These are phyloP conservation scores for Aricia agestis DNA, from an alignment of 1,140 invertebrate genomes.

Conservation along the genomic window DNA sequence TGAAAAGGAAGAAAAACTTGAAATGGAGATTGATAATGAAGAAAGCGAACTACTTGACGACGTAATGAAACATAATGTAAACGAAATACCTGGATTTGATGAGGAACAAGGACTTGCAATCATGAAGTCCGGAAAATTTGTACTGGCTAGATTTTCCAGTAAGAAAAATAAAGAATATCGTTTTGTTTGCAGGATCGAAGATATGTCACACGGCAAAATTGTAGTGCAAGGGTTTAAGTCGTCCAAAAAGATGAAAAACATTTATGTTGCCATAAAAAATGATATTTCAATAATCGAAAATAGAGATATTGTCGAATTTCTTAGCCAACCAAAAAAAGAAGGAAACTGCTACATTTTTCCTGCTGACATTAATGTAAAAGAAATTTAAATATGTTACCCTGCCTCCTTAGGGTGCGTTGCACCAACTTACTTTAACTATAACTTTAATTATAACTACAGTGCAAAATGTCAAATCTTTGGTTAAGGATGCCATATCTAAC, in stretches of 20 bases:
- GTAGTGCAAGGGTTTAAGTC: constrained; percentile 1
- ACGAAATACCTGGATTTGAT: background rate
- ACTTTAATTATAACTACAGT: no score
- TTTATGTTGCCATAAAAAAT: background rate
- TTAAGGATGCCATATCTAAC: no score
- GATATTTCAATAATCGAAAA: constrained; percentile 1
- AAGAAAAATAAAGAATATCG: background rate
- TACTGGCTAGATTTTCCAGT: constrained; percentile 1
- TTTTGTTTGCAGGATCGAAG: background rate
- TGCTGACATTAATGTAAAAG: background rate
- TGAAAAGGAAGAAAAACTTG: background rate
- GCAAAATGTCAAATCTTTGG: no score
- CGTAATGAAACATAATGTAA: background rate
- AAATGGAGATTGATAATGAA: background rate
- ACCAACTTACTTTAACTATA: no score
- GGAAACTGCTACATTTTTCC: constrained; percentile 2
- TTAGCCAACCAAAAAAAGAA: constrained; percentile 1
- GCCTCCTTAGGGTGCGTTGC: background rate
- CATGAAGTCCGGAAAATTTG: background rate
- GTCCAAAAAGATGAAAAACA: background rate
- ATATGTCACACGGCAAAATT: background rate
- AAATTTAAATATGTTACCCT: constrained; percentile 1
- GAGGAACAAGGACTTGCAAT: background rate
- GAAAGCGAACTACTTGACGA: background rate
- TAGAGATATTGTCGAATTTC: background rate